Conservation (phyloP, 2,113 vertebrate genomes). For the Alouatta palliata region DNA sequence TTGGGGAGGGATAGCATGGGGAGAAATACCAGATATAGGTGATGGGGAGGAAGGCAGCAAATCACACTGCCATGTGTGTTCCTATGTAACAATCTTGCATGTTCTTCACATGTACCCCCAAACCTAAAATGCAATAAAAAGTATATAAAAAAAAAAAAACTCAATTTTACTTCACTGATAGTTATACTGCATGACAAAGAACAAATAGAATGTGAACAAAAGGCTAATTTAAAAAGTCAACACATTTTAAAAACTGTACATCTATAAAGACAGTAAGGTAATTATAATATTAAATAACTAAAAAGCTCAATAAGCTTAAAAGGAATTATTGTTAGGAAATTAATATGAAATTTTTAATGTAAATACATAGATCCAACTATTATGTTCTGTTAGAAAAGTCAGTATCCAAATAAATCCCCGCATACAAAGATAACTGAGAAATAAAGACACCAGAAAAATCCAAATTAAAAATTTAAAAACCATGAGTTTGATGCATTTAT, state of each 20-base stretch:
- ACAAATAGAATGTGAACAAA: not conserved
- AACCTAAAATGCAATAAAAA: no score
- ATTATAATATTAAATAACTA: not conserved
- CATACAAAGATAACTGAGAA: not conserved
- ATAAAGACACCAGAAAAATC: not conserved
- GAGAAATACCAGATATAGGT: no score
- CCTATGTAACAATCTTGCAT: no score
- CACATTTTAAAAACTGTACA: not conserved
- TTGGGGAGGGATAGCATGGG: no score
- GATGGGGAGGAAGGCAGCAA: no score
- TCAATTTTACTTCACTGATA: not conserved
- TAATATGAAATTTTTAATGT: not conserved
- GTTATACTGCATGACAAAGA: not conserved
- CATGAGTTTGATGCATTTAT: not conserved
- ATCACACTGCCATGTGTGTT: no score
- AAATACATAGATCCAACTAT: not conserved
- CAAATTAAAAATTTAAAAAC: not conserved
- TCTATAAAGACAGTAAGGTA: not conserved
- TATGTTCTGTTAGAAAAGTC: not conserved
- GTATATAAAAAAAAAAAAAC: no score
- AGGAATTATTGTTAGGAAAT: not conserved
- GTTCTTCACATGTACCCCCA: no score
- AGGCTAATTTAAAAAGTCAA: not conserved
- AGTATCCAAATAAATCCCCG: not conserved
- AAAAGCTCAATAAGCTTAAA: not conserved